phyloP scores from a whole-genome alignment of 2,888 invertebrate species.

The Rapana venosa region DNA sequence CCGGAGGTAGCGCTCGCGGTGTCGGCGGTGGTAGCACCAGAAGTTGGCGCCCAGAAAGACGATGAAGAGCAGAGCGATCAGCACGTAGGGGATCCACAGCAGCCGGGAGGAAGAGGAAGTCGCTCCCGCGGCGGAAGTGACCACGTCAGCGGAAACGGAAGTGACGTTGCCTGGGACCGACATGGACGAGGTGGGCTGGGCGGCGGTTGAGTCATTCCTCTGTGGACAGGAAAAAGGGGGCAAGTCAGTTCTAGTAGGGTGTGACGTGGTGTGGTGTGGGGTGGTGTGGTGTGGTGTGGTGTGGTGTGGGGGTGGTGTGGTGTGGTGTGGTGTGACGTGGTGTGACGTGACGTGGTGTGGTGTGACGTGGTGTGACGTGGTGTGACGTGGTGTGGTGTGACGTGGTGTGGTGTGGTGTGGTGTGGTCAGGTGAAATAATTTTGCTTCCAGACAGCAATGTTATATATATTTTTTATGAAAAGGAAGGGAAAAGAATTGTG shows the following conservation, averaged over 20 bases:
- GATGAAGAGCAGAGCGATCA: slow-evolving; percentile 59
- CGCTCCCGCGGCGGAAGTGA: neutral
- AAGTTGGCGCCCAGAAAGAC: slow-evolving; percentile 61
- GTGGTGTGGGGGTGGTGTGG: too few relatives aligned
- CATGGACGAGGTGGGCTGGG: neutral
- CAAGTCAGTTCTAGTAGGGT: too few relatives aligned
- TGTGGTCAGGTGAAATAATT: neutral
- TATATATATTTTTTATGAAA: too few relatives aligned
- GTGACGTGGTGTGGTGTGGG: too few relatives aligned
- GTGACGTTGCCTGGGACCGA: slow-evolving; percentile 2
- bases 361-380: too few relatives aligned
- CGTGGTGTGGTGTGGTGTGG: neutral
- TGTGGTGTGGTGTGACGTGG: neutral
- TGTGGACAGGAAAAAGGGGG: neutral
- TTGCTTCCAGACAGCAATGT: neutral
- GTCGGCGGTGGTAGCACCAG: slow-evolving; percentile 62
- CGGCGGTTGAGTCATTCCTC: slow-evolving; percentile 17
- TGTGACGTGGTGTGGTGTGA: too few relatives aligned
- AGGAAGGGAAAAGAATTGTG: too few relatives aligned
- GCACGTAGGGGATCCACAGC: slow-evolving; percentile 64
- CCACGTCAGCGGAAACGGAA: neutral
- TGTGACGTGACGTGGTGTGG: too few relatives aligned
- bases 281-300: neutral
- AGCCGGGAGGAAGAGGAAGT: slow-evolving; percentile 36
- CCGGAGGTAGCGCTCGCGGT: slow-evolving; percentile 55